Evolutionary conservation across 37 sponge, comb jelly and placozoan genomes (phyloP).

Genomic region (Spongia lamella): DNA sequence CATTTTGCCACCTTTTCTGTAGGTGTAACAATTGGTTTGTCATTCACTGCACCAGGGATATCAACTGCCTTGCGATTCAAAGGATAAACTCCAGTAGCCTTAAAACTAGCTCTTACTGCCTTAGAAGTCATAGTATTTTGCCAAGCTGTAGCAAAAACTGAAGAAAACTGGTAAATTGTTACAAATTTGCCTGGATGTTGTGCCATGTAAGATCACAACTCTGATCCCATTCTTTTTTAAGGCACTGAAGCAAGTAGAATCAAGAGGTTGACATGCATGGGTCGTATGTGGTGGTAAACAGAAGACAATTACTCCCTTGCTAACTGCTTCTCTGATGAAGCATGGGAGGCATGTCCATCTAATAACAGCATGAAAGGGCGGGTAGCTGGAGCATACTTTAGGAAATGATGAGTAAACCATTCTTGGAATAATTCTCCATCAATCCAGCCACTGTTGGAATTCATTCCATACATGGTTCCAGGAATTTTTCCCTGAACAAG

Average conservation of each 20-base stretch:
- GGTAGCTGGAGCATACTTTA: conserved; percentile 21
- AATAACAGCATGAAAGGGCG: conserved; percentile 22
- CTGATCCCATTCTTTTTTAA: conserved; percentile 30
- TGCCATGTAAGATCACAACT: conserved; percentile 26
- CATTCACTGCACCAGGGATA: conserved; percentile 3
- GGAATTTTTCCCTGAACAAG: conserved; percentile 30
- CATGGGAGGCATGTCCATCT: conserved; percentile 45
- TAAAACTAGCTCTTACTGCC: conserved; percentile 14
- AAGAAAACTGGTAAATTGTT: conserved; percentile 1
- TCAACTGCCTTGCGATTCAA: conserved; percentile 11
- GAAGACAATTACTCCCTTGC: conserved; percentile 19
- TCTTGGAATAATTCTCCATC: conserved; percentile 25
- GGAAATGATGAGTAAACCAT: conserved; percentile 46
- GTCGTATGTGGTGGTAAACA: conserved; percentile 29
- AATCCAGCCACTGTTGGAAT: conserved; percentile 20
- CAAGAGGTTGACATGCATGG: conserved; percentile 36
- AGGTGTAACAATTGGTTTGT: no score
- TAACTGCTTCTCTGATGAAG: conserved; percentile 24
- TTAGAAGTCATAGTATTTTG: conserved; percentile 6
- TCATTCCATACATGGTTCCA: conserved; percentile 43
- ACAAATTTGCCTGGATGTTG: conserved; percentile 33
- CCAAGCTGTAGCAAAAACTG: conserved; percentile 23
- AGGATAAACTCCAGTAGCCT: conserved; percentile 12
- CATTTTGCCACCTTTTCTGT: no score
- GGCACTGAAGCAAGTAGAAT: conserved; percentile 19